Base-by-base conservation (phyloP, 2,113 vertebrate genomes). In the Donacobius atricapilla region DNA sequence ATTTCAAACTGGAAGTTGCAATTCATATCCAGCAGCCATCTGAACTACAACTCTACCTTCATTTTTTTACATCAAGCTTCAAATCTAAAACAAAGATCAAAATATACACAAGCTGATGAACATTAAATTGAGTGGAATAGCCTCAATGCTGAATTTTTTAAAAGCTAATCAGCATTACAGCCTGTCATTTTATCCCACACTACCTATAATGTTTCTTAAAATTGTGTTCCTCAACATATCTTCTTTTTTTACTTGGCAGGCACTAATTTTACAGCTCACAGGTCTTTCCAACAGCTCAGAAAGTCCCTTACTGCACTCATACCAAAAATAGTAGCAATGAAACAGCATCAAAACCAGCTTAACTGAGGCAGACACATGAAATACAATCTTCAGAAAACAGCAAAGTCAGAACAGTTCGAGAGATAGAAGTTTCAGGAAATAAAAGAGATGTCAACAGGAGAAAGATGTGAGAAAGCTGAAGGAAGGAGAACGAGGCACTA, bases 251-350 rank as follows among this genome's bases (percentile, higher is more conserved):
- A 44, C 39, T 83, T 39, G 61, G 25, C 51, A 88, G 63, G 31
- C 21, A 42, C 33, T 39, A 13, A 60, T 64, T 35, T 73, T 44
- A 77, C 65, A 47, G 15, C 58, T 76, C 13, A 53, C 13, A 64
- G 28, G 6, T 66, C 85, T 58, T 71, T 79, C 19, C 24, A 90
- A 75, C 15, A 58, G 28, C 37, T 83, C 12, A 90, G 56, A 57
- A 94, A 91, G 73, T 68, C 87, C 80, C 77, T 94, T 96, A 76
- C 28, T 87, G 48, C 51, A 27, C n/a, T 89, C 35, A 54, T 31
- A 84, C 28, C 30, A 85, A 93, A 83, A 78, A 70, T 8, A 93
- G 42, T 13, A 68, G 42, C 39, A 15, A 95, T n/a, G 21, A 80
- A 58, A 39, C 13, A 65, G 28, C 45, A 82, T 21, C 23, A 73